A percentile compares a stretch with the other conserved stretches of the same genome.
phyloP scores from a whole-genome alignment of 30 jellyfish, hydroid and myxozoan genomes.

The Hydra vulgaris region DNA sequence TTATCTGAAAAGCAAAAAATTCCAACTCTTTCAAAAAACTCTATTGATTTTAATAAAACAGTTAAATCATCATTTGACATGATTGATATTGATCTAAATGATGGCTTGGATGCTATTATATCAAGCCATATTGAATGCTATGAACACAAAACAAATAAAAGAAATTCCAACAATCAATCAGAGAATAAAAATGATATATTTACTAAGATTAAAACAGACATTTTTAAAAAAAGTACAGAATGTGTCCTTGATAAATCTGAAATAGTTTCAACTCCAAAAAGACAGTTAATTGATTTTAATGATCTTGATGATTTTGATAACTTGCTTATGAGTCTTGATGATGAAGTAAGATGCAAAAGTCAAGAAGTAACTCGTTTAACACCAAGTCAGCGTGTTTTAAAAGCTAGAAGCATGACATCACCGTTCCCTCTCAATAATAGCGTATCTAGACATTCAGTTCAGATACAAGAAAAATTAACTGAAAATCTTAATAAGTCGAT shows the following conservation, averaged over 20 bases:
- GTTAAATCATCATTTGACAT: background rate
- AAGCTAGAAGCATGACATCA: conserved; percentile 24
- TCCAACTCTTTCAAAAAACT: background rate
- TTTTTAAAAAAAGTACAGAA: too few relatives aligned
- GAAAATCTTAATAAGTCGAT: background rate
- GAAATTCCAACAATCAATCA: background rate
- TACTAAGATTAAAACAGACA: background rate
- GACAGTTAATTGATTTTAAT: conserved; percentile 3
- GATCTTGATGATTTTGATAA: conserved; percentile 17
- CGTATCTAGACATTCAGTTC: background rate
- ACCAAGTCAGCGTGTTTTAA: conserved; percentile 15
- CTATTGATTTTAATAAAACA: background rate
- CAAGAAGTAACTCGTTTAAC: conserved; percentile 21
- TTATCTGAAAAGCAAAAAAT: background rate
- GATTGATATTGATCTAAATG: background rate
- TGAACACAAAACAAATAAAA: background rate
- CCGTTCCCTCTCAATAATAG: conserved; percentile 19
- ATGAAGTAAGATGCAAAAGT: conserved; percentile 24
- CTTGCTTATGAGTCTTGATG: conserved; percentile 8
- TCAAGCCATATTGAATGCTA: background rate
- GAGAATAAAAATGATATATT: background rate
- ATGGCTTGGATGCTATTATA: background rate
- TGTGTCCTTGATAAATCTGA: background rate
- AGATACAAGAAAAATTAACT: background rate
- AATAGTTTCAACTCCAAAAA: background rate